These are phyloP conservation scores for Xanthorhoe spadicearia DNA, from an alignment of 2,888 invertebrate species.

Conservation along the genomic window DNA sequence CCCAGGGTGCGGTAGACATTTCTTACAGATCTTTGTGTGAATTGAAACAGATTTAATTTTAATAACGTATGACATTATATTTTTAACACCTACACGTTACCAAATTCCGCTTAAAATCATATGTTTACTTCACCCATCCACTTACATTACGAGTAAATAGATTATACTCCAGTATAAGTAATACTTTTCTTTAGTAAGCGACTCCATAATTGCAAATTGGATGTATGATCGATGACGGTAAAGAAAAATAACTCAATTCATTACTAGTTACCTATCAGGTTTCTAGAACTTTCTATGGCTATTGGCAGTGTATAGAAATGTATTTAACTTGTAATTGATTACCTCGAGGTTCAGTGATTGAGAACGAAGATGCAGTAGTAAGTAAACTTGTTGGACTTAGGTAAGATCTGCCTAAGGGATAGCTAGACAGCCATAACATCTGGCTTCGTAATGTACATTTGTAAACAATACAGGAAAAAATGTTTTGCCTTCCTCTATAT, in stretches of 20 bases:
- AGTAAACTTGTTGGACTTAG: background rate
- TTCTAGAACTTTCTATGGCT: conserved; percentile 4
- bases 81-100: too few species aligned
- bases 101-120: too few species aligned
- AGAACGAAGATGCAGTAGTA: background rate
- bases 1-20: too few species aligned
- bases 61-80: too few species aligned
- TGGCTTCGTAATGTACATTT: background rate
- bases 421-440: background rate
- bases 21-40: too few species aligned
- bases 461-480: background rate
- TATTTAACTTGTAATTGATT: conserved; percentile 2
- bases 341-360: background rate
- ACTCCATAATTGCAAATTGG: conserved; percentile 53
- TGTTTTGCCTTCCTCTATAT: too few species aligned
- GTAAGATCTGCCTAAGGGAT: background rate
- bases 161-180: background rate
- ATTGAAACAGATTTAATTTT: too few species aligned
- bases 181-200: background rate
- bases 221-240: conserved; percentile 58
- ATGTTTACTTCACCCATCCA: background rate
- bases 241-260: conserved; percentile 68
- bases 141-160: background rate
- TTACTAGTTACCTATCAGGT: conserved; percentile 46
- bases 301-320: background rate